Percentiles rank a stretch among this genome's conserved stretches.
phyloP scores from a whole-genome alignment of 2,113 vertebrate genomes.

The Haemorhous mexicanus region DNA sequence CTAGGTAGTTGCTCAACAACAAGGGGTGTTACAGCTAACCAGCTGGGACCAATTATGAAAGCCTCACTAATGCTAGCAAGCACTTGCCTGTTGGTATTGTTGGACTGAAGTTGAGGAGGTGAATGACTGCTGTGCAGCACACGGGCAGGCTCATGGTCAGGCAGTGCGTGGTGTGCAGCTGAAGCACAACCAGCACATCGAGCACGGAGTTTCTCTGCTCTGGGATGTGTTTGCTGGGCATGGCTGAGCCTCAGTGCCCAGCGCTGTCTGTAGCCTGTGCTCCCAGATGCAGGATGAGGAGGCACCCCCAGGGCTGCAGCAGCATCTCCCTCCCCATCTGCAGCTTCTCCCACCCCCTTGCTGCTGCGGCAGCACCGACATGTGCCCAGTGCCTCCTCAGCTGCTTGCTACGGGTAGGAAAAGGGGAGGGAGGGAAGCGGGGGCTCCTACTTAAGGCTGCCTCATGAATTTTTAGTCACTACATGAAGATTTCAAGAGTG shows the following conservation, averaged over 20 bases:
- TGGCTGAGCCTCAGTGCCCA: fast-evolving
- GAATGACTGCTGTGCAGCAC: neutral
- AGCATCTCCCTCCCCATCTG: neutral
- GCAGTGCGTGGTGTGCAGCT: fast-evolving
- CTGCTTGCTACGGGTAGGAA: neutral
- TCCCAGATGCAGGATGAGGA: neutral
- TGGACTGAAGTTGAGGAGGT: neutral
- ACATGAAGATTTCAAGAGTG: slow-evolving; percentile 43
- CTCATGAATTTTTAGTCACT: slow-evolving; percentile 47
- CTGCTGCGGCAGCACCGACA: neutral
- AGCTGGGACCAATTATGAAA: slow-evolving; percentile 40
- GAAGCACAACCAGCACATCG: fast-evolving
- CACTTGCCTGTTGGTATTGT: neutral
- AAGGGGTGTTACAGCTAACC: slow-evolving; percentile 38
- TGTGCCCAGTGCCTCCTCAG: neutral
- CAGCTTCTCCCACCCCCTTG: neutral
- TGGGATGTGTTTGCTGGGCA: neutral
- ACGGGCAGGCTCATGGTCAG: fast-evolving
- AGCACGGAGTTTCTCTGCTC: fast-evolving
- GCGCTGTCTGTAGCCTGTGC: fast-evolving
- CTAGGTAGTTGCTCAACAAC: slow-evolving; percentile 35
- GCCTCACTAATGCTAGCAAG: neutral
- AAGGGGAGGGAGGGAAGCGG: neutral
- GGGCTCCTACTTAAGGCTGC: neutral
- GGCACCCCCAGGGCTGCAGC: neutral